Percentiles rank a stretch among this genome's conserved stretches.
These are phyloP conservation scores for Malthinus flaveolus DNA, from an alignment of 2,888 invertebrate genomes.

Conservation along the genomic window DNA sequence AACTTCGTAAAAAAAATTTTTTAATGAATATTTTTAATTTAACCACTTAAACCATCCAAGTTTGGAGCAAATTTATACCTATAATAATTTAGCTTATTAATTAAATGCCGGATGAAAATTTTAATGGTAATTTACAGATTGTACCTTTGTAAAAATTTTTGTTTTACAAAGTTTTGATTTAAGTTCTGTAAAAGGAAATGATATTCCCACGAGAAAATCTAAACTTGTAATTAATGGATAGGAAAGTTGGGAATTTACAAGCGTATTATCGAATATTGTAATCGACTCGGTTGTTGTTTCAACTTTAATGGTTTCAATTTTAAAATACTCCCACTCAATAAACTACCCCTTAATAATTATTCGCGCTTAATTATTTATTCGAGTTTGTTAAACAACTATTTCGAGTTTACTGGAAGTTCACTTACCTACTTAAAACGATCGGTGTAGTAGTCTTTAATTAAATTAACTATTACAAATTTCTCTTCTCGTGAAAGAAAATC, in stretches of 20 bases:
- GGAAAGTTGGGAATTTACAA: slow-evolving; percentile 12
- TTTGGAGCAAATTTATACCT: neutral
- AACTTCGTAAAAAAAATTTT: no score
- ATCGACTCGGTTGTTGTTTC: neutral
- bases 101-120: slow-evolving; percentile 2
- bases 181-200: slow-evolving; percentile 14
- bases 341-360: neutral
- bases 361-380: neutral
- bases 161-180: slow-evolving; percentile 1
- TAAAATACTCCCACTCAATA: neutral
- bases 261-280: slow-evolving; percentile 9
- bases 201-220: slow-evolving; percentile 12
- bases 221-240: slow-evolving; percentile 17
- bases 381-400: neutral
- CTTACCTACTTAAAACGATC: neutral
- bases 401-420: neutral
- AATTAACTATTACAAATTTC: neutral
- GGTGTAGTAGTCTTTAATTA: neutral
- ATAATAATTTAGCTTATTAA: neutral
- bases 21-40: no score
- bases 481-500: no score
- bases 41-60: no score
- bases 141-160: slow-evolving; percentile 2
- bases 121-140: slow-evolving; percentile 1
- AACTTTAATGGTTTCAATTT: neutral